Conservation (phyloP, 2,888 invertebrate species). For the Hermaeophaga mercurialis region DNA sequence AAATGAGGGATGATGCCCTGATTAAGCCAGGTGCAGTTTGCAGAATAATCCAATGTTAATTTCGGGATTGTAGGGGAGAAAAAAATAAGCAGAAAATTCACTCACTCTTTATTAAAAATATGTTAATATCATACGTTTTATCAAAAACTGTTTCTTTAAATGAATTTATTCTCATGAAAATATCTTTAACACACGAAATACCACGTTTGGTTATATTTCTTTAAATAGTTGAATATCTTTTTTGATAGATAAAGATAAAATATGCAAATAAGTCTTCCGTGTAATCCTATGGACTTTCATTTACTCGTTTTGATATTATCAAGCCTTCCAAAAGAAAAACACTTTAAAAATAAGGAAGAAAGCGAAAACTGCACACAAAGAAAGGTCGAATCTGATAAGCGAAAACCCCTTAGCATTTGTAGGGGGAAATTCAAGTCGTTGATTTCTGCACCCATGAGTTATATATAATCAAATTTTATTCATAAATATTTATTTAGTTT, state of each 20-base stretch:
- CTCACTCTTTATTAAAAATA: conserved; percentile 4
- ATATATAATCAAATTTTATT: too few species aligned
- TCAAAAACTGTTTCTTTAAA: too few species aligned
- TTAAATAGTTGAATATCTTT: too few species aligned
- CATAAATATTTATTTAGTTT: too few species aligned
- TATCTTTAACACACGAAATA: too few species aligned
- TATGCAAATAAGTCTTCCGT: background rate
- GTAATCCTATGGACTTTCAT: conserved; percentile 3
- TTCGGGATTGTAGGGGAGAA: conserved; percentile 2
- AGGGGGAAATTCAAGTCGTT: background rate
- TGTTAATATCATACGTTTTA: too few species aligned
- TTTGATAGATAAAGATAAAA: background rate
- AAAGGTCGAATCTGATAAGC: conserved; percentile 7
- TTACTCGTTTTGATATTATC: conserved; percentile 1
- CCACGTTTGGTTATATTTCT: too few species aligned
- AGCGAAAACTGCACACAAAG: conserved; percentile 8
- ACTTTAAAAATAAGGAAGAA: conserved; percentile 3
- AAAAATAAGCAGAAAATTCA: conserved; percentile 5
- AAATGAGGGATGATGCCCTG: conserved; percentile 4
- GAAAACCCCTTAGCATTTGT: background rate
- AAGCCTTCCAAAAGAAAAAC: conserved; percentile 4
- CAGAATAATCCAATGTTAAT: conserved; percentile 2
- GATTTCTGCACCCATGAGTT: background rate
- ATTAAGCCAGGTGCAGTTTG: conserved; percentile 8
- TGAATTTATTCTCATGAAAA: too few species aligned